phyloP scores from a whole-genome alignment of 2,113 vertebrate genomes.

The Bubo scandiacus region DNA sequence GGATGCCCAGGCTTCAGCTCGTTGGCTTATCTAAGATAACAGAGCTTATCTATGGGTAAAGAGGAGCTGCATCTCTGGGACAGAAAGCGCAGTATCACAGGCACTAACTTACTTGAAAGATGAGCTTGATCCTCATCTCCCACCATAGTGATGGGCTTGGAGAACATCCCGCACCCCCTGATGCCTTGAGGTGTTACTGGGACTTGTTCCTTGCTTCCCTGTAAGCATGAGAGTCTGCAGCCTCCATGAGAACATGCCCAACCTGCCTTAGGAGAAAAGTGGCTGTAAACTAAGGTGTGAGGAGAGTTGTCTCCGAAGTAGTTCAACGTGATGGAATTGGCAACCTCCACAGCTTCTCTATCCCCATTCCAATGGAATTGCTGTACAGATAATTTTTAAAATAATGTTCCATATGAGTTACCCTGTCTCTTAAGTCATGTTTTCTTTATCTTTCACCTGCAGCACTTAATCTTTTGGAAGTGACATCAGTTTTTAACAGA shows the following conservation, averaged over 20 bases:
- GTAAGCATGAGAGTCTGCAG: background rate
- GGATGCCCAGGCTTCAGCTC: background rate
- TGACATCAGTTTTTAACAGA: background rate
- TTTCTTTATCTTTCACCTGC: background rate
- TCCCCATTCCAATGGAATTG: background rate
- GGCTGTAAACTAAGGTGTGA: background rate
- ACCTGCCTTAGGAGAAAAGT: background rate
- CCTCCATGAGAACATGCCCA: background rate
- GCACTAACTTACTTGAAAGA: background rate
- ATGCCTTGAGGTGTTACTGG: background rate
- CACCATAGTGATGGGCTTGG: background rate
- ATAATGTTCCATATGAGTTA: background rate
- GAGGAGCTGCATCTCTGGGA: background rate
- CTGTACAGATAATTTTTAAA: background rate
- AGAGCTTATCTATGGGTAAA: background rate
- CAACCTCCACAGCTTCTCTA: background rate
- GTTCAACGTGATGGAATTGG: background rate
- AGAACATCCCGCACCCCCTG: background rate
- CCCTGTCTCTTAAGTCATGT: background rate
- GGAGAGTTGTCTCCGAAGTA: background rate
- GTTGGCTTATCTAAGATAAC: background rate
- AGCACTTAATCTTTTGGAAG: background rate
- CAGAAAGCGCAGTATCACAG: background rate
- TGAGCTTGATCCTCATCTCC: background rate
- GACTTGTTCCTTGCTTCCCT: background rate